Evolutionary conservation across 2,113 vertebrate species (phyloP), one percentile per base, ranked within the genome.

Genomic region (Phasianus colchicus): DNA sequence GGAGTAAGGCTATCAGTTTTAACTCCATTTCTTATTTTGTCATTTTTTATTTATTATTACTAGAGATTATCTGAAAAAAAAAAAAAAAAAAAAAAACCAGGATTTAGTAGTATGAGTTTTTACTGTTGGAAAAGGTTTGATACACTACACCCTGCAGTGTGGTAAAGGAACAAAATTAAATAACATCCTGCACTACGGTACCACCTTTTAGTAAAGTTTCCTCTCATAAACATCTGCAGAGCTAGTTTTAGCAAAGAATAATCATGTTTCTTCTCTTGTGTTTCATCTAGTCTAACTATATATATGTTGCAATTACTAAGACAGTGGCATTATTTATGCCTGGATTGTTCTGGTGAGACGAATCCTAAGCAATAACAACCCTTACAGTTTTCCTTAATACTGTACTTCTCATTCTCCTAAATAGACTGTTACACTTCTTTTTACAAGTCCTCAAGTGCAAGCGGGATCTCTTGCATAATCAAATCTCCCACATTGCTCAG

Each of bases 181-280:
- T 77, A 30, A 14, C 27, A 25, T 64, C 25, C 55, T 70, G 27
- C 47, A 47, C 21, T 70, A 30, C 11, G 81, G 30, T 36, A 54
- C 16, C 11, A 65, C 6, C 66, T 82, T 79, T 75, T 61, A 72
- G n/a, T 82, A 38, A 91, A 77, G 24, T 42, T 87, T 84, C 9
- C 67, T 22, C 11, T 83, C 19, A 5, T 47, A 76, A 55, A 58
- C 45, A 25, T 79, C 1, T 0, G 36, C 5, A 55, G n/a, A 81
- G 18, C 30, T 70, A 57, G 69, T 91, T 83, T 82, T 76, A 71
- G n/a, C 21, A 10, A 38, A 25, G 72, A 74, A 57, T 71, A 47
- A 40, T 22, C 15, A 48, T 50, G 52, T 10, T 89, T 27, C 40
- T 48, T 38, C 22, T 80, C 27, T 40, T 2, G 1, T 55, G 34